phyloP scores from a whole-genome alignment of 2,888 invertebrate genomes.

The Colletes collaris region DNA sequence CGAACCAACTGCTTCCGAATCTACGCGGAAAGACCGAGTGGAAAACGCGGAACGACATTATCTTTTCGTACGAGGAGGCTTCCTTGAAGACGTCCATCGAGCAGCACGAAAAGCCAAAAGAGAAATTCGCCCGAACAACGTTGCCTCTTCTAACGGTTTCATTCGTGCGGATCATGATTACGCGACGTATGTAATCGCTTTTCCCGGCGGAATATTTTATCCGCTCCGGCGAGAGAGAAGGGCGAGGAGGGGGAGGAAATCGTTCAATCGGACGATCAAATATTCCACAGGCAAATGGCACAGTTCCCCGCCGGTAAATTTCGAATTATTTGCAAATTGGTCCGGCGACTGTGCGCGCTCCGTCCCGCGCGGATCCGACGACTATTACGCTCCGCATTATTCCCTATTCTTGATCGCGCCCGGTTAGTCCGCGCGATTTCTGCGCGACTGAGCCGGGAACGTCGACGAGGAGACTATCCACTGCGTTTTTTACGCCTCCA shows the following conservation, averaged over 20 bases:
- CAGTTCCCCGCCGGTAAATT: conserved; percentile 38
- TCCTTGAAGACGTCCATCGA: too few species aligned
- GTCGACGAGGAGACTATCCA: background rate
- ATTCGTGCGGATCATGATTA: background rate
- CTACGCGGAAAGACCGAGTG: too few species aligned
- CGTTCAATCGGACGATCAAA: conserved; percentile 43
- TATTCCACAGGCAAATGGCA: conserved; percentile 47
- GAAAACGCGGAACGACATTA: too few species aligned
- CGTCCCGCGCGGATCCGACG: conserved; percentile 1
- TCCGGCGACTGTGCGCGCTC: conserved; percentile 23
- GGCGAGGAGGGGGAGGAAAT: conserved; percentile 12
- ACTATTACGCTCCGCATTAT: conserved; percentile 42
- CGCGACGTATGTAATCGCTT: conserved; percentile 23
- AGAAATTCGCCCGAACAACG: background rate
- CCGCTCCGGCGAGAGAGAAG: background rate
- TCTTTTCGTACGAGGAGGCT: too few species aligned
- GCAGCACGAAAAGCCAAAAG: background rate
- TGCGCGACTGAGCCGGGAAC: conserved; percentile 12
- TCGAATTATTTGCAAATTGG: conserved; percentile 52
- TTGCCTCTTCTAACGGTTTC: background rate
- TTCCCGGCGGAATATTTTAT: conserved; percentile 40
- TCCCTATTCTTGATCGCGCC: conserved; percentile 43
- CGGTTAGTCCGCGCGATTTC: conserved; percentile 26
- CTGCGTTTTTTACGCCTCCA: background rate
- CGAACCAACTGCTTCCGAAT: too few species aligned